Conservation (phyloP, 2,113 vertebrate species). For the Leiothrix lutea region DNA sequence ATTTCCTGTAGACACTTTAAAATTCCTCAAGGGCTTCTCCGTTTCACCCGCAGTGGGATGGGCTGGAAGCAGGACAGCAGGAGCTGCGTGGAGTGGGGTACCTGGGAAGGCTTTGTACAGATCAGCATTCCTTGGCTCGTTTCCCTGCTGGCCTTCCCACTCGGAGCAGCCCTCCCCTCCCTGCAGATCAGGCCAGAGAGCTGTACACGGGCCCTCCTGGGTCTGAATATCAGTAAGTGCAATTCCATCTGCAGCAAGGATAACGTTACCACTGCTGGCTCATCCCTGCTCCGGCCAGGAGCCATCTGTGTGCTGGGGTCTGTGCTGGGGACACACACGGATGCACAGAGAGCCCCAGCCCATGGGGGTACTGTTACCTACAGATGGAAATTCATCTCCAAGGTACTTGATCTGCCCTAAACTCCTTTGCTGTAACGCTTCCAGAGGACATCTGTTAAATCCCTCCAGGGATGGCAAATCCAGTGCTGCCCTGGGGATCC, state of each 20-base stretch:
- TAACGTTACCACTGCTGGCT: not conserved
- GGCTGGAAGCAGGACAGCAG: not conserved
- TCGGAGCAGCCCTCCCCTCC: not conserved
- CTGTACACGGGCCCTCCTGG: not conserved
- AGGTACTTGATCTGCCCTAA: not conserved
- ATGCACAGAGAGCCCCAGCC: not conserved
- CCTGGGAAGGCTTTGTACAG: not conserved
- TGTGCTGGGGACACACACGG: not conserved
- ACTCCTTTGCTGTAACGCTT: not conserved
- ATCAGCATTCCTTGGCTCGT: not conserved
- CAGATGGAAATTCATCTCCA: not conserved
- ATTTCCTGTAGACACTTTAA: constrained; percentile 38
- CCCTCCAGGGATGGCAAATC: not conserved
- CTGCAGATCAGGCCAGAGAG: not conserved
- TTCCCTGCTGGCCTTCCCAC: not conserved
- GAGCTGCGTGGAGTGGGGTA: not conserved
- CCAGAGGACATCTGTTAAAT: not conserved
- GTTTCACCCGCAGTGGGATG: not conserved
- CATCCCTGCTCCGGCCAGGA: not conserved
- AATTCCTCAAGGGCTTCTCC: constrained; percentile 1
- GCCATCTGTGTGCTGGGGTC: not conserved
- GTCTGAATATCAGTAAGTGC: not conserved
- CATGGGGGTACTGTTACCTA: not conserved
- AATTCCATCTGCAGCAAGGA: not conserved
- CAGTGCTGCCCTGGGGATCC: not conserved